phyloP scores from a whole-genome alignment of 1,140 invertebrate species.

The Bombus sibiricus region DNA sequence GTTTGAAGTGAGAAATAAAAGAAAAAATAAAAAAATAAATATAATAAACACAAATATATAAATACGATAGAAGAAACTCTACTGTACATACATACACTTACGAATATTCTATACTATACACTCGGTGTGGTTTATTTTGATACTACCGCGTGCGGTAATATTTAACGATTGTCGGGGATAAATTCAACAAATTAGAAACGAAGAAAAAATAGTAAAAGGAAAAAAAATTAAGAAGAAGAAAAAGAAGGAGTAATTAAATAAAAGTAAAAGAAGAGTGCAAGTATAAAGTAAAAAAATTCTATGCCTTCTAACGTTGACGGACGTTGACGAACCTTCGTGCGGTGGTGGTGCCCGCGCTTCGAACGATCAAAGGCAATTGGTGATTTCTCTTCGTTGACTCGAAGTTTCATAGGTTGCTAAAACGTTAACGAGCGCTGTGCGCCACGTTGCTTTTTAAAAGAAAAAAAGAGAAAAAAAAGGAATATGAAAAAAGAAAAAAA shows the following conservation, averaged over 20 bases:
- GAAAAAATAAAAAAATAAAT: neutral
- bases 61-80: slow-evolving; percentile 61
- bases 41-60: neutral
- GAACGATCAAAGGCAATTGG: neutral
- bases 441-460: slow-evolving; percentile 17
- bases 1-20: slow-evolving; percentile 13
- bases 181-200: slow-evolving; percentile 46
- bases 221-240: neutral
- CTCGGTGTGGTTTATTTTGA: slow-evolving; percentile 82
- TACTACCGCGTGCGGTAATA: slow-evolving; percentile 79
- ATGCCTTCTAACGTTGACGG: slow-evolving; percentile 76
- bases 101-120: slow-evolving; percentile 80
- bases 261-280: slow-evolving; percentile 16
- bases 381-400: slow-evolving; percentile 44
- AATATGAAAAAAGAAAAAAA: too few species aligned
- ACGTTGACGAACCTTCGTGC: slow-evolving; percentile 78
- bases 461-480: neutral
- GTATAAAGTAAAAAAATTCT: slow-evolving; percentile 72
- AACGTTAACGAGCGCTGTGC: slow-evolving; percentile 22
- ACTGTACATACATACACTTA: slow-evolving; percentile 78
- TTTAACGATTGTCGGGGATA: slow-evolving; percentile 72
- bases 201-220: slow-evolving; percentile 14
- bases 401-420: slow-evolving; percentile 38
- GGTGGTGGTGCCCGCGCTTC: slow-evolving; percentile 70
- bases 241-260: slow-evolving; percentile 30